Conservation (phyloP, 2,113 vertebrate species). For the Zosterops pallidus region DNA sequence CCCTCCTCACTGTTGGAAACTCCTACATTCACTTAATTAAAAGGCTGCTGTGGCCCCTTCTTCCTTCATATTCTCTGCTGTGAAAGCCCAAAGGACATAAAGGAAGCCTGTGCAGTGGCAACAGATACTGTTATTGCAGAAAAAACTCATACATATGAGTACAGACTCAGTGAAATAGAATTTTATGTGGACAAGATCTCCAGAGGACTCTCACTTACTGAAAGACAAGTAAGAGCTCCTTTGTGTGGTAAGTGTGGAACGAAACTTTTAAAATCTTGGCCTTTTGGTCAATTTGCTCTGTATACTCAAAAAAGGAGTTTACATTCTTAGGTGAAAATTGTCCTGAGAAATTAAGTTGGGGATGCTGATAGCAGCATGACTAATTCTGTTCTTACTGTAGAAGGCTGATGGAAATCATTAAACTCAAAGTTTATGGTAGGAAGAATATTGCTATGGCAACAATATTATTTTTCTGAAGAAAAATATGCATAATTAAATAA, state of each 20-base stretch:
- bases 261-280: background rate
- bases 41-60: background rate
- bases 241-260: background rate
- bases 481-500: slow-evolving; percentile 60
- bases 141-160: background rate
- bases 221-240: slow-evolving; percentile 19
- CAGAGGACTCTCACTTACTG: slow-evolving; percentile 3
- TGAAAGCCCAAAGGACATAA: background rate
- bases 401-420: slow-evolving; percentile 54
- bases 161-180: background rate
- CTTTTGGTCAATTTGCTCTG: slow-evolving; percentile 12
- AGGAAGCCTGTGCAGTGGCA: background rate
- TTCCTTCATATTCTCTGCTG: background rate
- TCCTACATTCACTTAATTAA: background rate
- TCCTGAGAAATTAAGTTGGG: background rate
- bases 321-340: background rate
- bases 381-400: slow-evolving; percentile 25
- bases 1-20: background rate
- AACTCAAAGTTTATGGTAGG: slow-evolving; percentile 50
- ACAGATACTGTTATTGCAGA: background rate
- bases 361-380: background rate
- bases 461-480: slow-evolving; percentile 61
- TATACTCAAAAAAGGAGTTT: background rate
- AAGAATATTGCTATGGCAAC: slow-evolving; percentile 50
- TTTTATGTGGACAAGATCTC: background rate